These are phyloP conservation scores for Oxystoma pomonae DNA, from an alignment of 2,888 invertebrate genomes.

Conservation along the genomic window DNA sequence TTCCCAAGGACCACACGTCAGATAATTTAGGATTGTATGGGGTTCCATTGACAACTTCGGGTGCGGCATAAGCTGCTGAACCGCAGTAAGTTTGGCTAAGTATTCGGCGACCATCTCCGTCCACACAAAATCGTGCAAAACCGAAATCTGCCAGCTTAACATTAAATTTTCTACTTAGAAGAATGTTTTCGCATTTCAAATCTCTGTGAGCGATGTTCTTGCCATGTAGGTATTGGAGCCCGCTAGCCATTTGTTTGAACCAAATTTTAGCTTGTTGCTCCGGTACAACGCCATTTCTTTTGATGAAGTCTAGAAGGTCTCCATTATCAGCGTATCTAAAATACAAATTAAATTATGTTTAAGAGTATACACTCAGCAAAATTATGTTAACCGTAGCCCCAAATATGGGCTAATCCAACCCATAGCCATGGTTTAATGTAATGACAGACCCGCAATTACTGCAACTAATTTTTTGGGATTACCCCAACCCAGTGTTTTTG, in stretches of 20 bases:
- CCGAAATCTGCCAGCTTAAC: constrained; percentile 94
- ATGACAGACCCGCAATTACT: no score
- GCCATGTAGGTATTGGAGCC: constrained; percentile 77
- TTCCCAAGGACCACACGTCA: constrained; percentile 91
- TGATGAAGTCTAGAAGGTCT: constrained; percentile 80
- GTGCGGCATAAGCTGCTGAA: constrained; percentile 95
- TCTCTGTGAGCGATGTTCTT: constrained; percentile 87
- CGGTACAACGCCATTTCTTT: constrained; percentile 69
- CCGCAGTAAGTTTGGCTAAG: constrained; percentile 65
- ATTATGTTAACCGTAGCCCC: no score
- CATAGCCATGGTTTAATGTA: no score
- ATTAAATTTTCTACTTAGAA: constrained; percentile 78
- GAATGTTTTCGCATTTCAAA: constrained; percentile 90
- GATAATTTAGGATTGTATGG: constrained; percentile 86
- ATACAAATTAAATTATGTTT: no score
- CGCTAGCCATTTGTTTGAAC: constrained; percentile 83
- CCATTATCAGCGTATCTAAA: constrained; percentile 77
- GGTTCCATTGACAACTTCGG: constrained; percentile 83
- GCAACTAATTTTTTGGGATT: no score
- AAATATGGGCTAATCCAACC: no score
- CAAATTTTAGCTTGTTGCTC: constrained; percentile 77
- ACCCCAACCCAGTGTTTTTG: no score
- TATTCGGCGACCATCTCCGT: constrained; percentile 62
- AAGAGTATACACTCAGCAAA: no score
- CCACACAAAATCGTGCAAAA: constrained; percentile 79